Base-by-base conservation (phyloP, 2,113 vertebrate genomes). In the Ondatra zibethicus region DNA sequence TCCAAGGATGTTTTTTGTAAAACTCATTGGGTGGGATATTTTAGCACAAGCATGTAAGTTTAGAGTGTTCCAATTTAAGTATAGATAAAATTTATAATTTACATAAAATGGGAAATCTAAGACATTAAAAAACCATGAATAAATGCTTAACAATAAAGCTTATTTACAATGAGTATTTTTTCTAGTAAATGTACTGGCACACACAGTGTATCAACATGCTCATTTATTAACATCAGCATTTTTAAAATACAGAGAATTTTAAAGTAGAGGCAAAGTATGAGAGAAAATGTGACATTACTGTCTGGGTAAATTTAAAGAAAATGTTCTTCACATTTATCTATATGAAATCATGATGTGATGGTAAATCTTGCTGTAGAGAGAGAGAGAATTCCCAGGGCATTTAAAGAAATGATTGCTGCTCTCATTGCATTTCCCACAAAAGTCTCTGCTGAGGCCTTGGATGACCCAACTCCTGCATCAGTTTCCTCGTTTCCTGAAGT, bases 1-100 rank as follows among this genome's bases (percentile, higher is more conserved):
- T 81, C 29, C 63, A 27, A 70, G 63, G 12, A 91, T 88, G 13
- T 85, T 85, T 96, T 95, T 85, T 0, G 82, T 73, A 81, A 33
- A 78, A 94, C 13, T 81, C 19, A 31, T 9, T 63, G 31, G 55
- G 82, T 85, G 52, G 4, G 73, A 52, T 12, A 89, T 75, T 17
- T 5, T 14, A 76, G 45, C 39, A 68, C 21, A 75, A 63, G 66
- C 11, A 21, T 88, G 68, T n/a, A 86, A 16, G 4, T 72, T 93
- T 55, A 6, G 45, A 93, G 45, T 47, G 8, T 76, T 63, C 27
- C 42, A 89, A 16, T 66, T 88, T 72, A 29, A 75, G 8, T 93
- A 36, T 66, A 45, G 33, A 63, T 88, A 39, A 42, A 87, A 91
- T 92, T 77, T 92, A 42, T 91, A 84, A 93, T 89, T 93, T 88